These are phyloP conservation scores for Hiodon tergisus DNA, from an alignment of 2,113 vertebrate species.

Conservation along the genomic window DNA sequence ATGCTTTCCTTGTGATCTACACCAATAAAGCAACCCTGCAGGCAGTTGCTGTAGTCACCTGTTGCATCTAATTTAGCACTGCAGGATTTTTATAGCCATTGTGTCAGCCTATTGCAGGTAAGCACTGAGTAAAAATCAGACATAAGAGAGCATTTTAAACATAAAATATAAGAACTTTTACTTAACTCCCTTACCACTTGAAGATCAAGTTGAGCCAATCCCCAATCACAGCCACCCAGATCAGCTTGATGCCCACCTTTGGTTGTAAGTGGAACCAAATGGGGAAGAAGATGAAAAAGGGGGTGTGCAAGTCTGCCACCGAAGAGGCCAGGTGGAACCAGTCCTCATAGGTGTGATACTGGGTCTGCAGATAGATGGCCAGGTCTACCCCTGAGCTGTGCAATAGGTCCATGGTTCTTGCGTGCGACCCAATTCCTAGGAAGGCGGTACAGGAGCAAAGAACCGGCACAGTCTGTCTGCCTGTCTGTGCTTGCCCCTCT, in stretches of 20 bases:
- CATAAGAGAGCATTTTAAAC: background rate
- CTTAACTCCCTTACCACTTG: constrained; percentile 78
- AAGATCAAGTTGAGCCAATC: constrained; percentile 95
- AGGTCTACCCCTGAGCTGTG: constrained; percentile 75
- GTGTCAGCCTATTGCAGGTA: background rate
- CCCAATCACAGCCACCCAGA: constrained; percentile 91
- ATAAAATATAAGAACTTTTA: background rate
- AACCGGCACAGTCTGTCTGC: constrained; percentile 5
- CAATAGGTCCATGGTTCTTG: constrained; percentile 69
- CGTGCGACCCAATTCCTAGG: constrained; percentile 30
- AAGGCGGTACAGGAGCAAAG: constrained; percentile 10
- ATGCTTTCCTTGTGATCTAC: too few species aligned
- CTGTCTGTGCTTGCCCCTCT: constrained; percentile 11
- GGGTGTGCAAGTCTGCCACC: constrained; percentile 81
- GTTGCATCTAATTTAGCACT: too few species aligned
- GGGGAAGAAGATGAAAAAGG: constrained; percentile 84
- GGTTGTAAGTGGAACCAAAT: constrained; percentile 83
- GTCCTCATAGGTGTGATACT: constrained; percentile 66
- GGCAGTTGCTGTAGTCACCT: too few species aligned
- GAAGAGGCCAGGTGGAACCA: constrained; percentile 81
- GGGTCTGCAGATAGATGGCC: constrained; percentile 70
- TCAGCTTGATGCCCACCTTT: constrained; percentile 72
- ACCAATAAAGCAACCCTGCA: too few species aligned
- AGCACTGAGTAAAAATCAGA: background rate
- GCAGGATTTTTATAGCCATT: too few species aligned